Conservation (phyloP, 1,140 invertebrate genomes). For the Drosophila littoralis region DNA sequence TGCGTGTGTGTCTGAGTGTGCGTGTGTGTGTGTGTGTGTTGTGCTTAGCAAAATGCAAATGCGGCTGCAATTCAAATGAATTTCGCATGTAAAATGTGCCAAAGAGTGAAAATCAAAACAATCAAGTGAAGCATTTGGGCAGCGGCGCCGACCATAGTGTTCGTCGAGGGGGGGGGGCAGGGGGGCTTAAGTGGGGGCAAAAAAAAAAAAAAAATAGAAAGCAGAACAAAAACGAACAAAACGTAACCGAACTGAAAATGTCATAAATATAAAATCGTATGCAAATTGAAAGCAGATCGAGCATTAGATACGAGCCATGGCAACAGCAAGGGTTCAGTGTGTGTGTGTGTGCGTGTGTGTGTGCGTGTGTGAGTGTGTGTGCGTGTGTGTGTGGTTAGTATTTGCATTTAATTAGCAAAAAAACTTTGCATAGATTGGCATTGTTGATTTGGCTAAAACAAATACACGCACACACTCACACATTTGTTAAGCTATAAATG, state of each 20-base stretch:
- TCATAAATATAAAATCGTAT: conserved; percentile 83
- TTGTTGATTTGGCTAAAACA: conserved; percentile 48
- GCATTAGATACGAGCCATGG: conserved; percentile 61
- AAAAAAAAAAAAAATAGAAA: neutral
- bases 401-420: conserved; percentile 81
- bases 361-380: conserved; percentile 10
- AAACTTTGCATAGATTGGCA: conserved; percentile 62
- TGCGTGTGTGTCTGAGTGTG: conserved; percentile 23
- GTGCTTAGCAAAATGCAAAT: conserved; percentile 58
- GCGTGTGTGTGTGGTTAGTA: conserved; percentile 27
- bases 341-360: neutral
- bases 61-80: conserved; percentile 71
- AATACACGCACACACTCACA: neutral
- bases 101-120: conserved; percentile 78
- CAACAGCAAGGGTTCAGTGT: conserved; percentile 43
- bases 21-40: conserved; percentile 24
- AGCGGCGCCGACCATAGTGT: neutral
- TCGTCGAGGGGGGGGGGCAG: neutral
- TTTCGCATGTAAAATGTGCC: conserved; percentile 73
- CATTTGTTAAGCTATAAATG: conserved; percentile 72
- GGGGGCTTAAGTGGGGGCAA: neutral
- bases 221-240: conserved; percentile 29
- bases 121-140: conserved; percentile 77
- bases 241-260: conserved; percentile 46
- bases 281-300: conserved; percentile 80